Base-by-base conservation (phyloP, 2,797 vertebrate species). In the Apogon talboti region DNA sequence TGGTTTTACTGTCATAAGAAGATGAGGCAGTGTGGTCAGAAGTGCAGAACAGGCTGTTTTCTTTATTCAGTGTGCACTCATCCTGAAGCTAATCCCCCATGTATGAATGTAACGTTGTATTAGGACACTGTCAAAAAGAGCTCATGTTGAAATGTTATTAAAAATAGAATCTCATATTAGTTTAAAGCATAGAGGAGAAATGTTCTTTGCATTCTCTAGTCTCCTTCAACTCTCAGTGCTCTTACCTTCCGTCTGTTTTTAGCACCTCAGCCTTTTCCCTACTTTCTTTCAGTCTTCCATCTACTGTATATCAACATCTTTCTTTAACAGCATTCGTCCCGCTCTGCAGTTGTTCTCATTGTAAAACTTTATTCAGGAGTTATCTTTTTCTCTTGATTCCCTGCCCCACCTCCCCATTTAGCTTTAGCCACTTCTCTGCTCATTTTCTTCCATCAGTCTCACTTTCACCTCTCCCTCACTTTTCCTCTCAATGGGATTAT, bases 401-500 rank as follows among this genome's bases (percentile, higher is more conserved):
- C 48, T 0, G 1, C n/a, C 51, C 64, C 73, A 12, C 43, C 28
- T 51, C 48, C 40, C 47, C 40, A 61, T 76, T 65, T 65, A 55
- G 21, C 47, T 60, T 51, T 11, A n/a, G n/a, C 52, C 38, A 56
- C 43, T 21, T 38, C 37, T 30, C 19, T 12, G 0, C 48, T 35
- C 33, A 43, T 38, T 40, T 37, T 33, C 30, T 30, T 69, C 50
- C 24, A 35, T 60, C 60, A 8, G 30, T 71, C 58, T 51, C 38
- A 28, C 13, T 54, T 68, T 56, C 24, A 52, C 59, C 43, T 73
- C 70, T 15, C 74, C 48, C 40, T 40, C 21, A 24, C 44, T 70
- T 28, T 60, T 64, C 62, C 48, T 50, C 43, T 76, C 56, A 78
- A 38, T 74, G 41, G 77, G 76, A 87, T 87, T 87, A 88, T 79